Conservation (phyloP, 2,113 vertebrate species). For the Ochotona curzoniae region DNA sequence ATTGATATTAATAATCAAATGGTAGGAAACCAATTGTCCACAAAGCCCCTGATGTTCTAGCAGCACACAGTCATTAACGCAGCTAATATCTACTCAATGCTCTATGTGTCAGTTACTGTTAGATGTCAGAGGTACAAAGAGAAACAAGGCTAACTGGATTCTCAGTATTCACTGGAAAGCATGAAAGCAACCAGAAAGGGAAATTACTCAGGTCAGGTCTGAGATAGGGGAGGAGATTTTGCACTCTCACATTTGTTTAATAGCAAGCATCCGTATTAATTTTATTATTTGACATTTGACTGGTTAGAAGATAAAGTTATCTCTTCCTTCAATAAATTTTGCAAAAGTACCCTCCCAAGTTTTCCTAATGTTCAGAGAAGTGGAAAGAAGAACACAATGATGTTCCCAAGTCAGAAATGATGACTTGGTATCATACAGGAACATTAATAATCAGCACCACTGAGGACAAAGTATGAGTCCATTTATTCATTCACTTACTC, state of each 20-base stretch:
- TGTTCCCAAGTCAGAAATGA: neutral
- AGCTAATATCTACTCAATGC: neutral
- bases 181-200: neutral
- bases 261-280: constrained; percentile 51
- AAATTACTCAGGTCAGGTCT: neutral
- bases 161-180: neutral
- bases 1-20: neutral
- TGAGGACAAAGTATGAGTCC: neutral
- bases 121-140: neutral
- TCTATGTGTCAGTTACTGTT: neutral
- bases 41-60: neutral
- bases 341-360: neutral
- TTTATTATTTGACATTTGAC: constrained; percentile 53
- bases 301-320: constrained; percentile 34
- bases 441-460: neutral
- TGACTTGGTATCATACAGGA: constrained; percentile 10
- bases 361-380: constrained; percentile 42
- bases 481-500: neutral
- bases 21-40: neutral
- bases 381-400: constrained; percentile 21
- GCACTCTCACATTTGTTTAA: constrained; percentile 20
- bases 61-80: neutral
- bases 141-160: neutral
- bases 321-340: constrained; percentile 11
- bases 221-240: neutral